These are phyloP conservation scores for Oncorhynchus tshawytscha DNA, from an alignment of 2,113 vertebrate genomes.

Conservation along the genomic window DNA sequence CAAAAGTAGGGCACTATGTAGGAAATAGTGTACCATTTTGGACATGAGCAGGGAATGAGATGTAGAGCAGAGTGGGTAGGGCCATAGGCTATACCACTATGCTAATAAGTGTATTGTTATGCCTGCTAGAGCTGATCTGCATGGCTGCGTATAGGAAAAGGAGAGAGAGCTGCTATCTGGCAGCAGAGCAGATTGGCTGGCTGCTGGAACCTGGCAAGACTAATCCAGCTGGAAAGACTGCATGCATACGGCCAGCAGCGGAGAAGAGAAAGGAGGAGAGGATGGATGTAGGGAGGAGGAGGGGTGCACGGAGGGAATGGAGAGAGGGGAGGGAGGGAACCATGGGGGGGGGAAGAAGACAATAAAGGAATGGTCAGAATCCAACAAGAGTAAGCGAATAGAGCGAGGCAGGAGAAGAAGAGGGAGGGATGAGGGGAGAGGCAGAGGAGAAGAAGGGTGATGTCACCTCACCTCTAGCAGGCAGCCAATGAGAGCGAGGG, in stretches of 20 bases:
- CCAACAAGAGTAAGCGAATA: slow-evolving; percentile 25
- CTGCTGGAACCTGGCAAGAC: slow-evolving; percentile 30
- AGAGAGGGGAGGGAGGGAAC: slow-evolving; percentile 2
- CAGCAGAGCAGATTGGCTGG: not conserved
- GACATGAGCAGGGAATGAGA: not conserved
- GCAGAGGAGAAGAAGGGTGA: slow-evolving; percentile 66
- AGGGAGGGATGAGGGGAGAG: slow-evolving; percentile 9
- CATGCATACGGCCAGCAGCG: slow-evolving; percentile 21
- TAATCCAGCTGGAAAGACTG: slow-evolving; percentile 32
- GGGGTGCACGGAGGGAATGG: slow-evolving; percentile 24
- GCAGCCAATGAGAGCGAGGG: slow-evolving; percentile 69
- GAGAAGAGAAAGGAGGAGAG: slow-evolving; percentile 6
- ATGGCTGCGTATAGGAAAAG: slow-evolving; percentile 20
- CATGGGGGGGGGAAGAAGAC: slow-evolving; percentile 24
- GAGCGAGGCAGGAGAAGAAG: slow-evolving; percentile 8
- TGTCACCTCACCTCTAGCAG: slow-evolving; percentile 74
- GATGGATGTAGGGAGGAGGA: slow-evolving; percentile 13
- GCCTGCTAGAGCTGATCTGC: slow-evolving; percentile 9
- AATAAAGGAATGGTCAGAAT: slow-evolving; percentile 68
- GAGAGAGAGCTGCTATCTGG: slow-evolving; percentile 3
- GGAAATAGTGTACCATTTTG: not conserved
- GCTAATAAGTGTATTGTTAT: slow-evolving; percentile 28
- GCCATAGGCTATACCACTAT: slow-evolving; percentile 28
- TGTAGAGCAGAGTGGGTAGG: not conserved
- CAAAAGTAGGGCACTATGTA: slow-evolving; percentile 5